Base-by-base conservation (phyloP, 1,140 invertebrate species). In the Cephus cinctus region DNA sequence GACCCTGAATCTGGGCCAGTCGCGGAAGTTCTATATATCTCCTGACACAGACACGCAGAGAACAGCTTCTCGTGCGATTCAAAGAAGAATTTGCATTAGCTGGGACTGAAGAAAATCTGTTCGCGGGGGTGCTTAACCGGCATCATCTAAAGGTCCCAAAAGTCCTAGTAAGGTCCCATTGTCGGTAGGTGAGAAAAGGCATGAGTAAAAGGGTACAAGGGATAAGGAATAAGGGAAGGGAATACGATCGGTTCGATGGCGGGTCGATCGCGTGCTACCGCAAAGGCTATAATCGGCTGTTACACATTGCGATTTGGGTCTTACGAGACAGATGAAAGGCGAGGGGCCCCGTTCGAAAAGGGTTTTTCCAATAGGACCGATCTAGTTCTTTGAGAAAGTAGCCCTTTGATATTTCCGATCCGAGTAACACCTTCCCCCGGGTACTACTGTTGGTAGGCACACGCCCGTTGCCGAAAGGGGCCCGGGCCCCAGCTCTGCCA, bases 381-480 rank as follows among this genome's bases (percentile, higher is more conserved):
- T 50, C 14, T 32, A 36, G 18, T 43, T 43, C 43, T 46, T 48
- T 44, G 43, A 49, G 34, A 58, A 54, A 57, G 53, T 44, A 25
- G 40, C 43, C 43, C 52, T 69, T 67, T 63, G 57, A 69, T 58
- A 57, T 56, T 55, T 59, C 50, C 49, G 57, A 63, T 67, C 61
- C 67, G n/a, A n/a, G 69, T 70, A 69, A 67, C 69, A 70, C 69
- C 66, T 69, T 67, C 53, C 41, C 43, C 52, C 58, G 53, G 46
- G 43, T 56, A 4, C 27, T 9, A 12, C 27, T 2, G 3, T 12
- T 9, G n/a, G n/a, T n/a, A n/a, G 45, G 50, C 44, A 51, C 49
- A 54, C 56, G 54, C 54, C 56, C 49, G 57, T 51, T 47, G 45
- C 41, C 46, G n/a, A n/a, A n/a, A n/a, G 42, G 20, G 42, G 36